These are phyloP conservation scores for Troilus luridus DNA, from an alignment of 2,888 invertebrate species.

Conservation along the genomic window DNA sequence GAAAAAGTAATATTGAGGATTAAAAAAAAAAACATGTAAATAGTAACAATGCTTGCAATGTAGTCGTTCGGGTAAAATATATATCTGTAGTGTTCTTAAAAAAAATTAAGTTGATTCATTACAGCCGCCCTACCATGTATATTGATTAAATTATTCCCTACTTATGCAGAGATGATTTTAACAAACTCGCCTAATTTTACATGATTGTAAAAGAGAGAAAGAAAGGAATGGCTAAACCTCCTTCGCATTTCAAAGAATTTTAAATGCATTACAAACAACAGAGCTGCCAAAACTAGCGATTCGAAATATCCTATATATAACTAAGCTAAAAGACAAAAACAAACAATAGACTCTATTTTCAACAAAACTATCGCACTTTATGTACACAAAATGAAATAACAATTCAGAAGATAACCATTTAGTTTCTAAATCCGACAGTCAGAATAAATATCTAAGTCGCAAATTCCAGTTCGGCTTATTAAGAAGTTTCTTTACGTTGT, in stretches of 20 bases:
- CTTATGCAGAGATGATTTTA: neutral
- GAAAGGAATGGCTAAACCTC: neutral
- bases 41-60: too few relatives aligned
- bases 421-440: slow-evolving; percentile 4
- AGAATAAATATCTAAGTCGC: neutral
- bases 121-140: too few relatives aligned
- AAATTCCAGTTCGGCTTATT: neutral
- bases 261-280: neutral
- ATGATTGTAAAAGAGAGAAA: neutral
- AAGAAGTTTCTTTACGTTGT: neutral
- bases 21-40: too few relatives aligned
- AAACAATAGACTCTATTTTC: slow-evolving; percentile 11
- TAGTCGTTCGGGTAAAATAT: too few relatives aligned
- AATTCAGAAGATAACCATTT: neutral
- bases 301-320: neutral
- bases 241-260: neutral
- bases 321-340: neutral
- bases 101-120: too few relatives aligned
- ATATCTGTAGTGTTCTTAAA: too few relatives aligned
- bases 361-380: slow-evolving; percentile 19
- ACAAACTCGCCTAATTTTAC: neutral
- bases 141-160: neutral
- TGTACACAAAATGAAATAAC: neutral
- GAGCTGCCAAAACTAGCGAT: neutral
- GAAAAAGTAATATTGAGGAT: too few relatives aligned